Percentiles rank a stretch among this genome's conserved stretches.
Evolutionary conservation across 2,797 vertebrate species (phyloP).

Genomic region (Megaceryle alcyon): DNA sequence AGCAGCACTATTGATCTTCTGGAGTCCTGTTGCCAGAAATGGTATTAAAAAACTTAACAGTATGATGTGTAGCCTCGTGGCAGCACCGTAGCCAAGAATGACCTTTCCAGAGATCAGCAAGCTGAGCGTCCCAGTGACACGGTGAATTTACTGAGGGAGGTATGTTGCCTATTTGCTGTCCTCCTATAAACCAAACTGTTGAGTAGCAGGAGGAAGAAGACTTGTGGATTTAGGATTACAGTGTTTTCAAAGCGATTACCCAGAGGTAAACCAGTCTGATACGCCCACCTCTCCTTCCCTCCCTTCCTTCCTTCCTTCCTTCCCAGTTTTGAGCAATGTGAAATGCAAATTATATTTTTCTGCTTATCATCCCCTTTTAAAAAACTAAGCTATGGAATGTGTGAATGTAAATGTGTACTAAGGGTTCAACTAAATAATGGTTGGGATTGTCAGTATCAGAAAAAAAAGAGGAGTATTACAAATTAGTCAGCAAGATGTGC

Average conservation of each 20-base stretch:
- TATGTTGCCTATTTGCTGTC: neutral
- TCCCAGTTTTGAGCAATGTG: neutral
- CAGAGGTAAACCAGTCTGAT: neutral
- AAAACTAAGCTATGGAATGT: neutral
- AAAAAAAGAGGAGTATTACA: neutral
- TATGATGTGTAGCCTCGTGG: neutral
- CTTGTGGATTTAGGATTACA: neutral
- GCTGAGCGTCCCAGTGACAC: neutral
- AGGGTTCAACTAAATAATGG: neutral
- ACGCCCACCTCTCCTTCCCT: neutral
- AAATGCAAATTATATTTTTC: neutral
- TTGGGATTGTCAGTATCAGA: neutral
- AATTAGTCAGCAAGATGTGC: neutral
- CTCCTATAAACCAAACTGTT: neutral
- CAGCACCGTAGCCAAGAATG: neutral
- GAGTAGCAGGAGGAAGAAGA: neutral
- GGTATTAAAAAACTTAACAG: slow-evolving; percentile 51
- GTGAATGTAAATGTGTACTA: neutral
- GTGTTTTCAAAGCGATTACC: neutral
- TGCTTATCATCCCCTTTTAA: neutral
- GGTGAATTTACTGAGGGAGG: neutral
- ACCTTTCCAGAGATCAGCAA: neutral
- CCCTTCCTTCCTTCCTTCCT: neutral
- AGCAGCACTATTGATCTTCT: slow-evolving; percentile 65
- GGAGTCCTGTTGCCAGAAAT: slow-evolving; percentile 53